phyloP scores from a whole-genome alignment of 2,113 vertebrate species.

The Sinocyclocheilus anshuiensis region DNA sequence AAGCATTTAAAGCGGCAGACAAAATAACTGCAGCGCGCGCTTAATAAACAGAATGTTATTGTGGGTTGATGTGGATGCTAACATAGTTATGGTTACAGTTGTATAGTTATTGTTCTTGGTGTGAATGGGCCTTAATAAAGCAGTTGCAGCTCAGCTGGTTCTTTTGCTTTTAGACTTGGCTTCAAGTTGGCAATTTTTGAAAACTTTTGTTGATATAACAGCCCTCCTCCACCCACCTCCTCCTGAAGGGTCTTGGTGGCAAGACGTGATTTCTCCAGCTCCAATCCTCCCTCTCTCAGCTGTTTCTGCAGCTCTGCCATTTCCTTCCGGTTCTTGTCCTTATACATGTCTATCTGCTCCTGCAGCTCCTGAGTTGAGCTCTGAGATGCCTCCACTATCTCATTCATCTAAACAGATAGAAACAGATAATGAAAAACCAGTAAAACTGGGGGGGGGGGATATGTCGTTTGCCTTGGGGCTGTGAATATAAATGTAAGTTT shows the following conservation, averaged over 20 bases:
- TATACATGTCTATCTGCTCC: constrained; percentile 90
- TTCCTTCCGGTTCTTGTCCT: constrained; percentile 88
- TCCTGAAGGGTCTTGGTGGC: constrained; percentile 80
- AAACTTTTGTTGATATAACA: background rate
- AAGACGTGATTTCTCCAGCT: constrained; percentile 82
- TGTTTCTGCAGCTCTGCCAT: constrained; percentile 84
- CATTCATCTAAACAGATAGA: constrained; percentile 80
- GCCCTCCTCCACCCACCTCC: constrained; percentile 76
- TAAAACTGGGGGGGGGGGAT: too few relatives aligned
- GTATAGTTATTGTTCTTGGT: too few relatives aligned
- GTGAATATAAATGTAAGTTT: background rate
- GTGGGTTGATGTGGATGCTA: too few relatives aligned
- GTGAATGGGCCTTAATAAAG: background rate
- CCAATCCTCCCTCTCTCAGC: constrained; percentile 84
- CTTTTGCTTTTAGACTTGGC: background rate
- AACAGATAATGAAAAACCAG: background rate
- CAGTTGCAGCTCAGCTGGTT: background rate
- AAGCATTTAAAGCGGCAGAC: too few relatives aligned
- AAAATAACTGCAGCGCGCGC: too few relatives aligned
- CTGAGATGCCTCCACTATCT: constrained; percentile 84
- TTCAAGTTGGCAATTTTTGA: background rate
- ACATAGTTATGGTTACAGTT: too few relatives aligned
- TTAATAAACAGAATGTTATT: too few relatives aligned
- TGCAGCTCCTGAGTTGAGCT: constrained; percentile 87
- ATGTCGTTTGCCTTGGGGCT: too few relatives aligned